Evolutionary conservation across 2,113 vertebrate species (phyloP).

Genomic region (Tichodroma muraria): DNA sequence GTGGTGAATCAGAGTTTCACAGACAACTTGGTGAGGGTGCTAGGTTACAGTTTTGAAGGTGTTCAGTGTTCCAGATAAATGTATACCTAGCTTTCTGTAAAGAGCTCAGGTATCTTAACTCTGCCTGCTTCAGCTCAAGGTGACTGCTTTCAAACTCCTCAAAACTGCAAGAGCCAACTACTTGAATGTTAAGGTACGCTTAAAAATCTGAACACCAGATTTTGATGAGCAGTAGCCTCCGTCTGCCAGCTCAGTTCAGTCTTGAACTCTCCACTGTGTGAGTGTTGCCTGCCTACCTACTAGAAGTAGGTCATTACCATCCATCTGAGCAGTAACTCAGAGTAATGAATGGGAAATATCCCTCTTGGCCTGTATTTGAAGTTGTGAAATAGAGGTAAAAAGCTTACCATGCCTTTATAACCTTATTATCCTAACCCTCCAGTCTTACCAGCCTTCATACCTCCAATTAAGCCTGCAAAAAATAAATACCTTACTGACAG

Average conservation of each 20-base stretch:
- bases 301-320: not conserved
- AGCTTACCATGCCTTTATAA: not conserved
- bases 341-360: not conserved
- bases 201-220: not conserved
- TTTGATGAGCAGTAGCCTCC: not conserved
- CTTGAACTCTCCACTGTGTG: not conserved
- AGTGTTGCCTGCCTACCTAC: not conserved
- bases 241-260: not conserved
- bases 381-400: not conserved
- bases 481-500: not conserved
- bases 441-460: not conserved
- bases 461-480: not conserved
- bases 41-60: not conserved
- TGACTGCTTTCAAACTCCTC: not conserved
- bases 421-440: not conserved
- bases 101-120: not conserved
- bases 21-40: not conserved
- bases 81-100: not conserved
- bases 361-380: not conserved
- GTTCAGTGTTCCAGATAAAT: not conserved
- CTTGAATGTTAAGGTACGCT: not conserved
- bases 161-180: not conserved
- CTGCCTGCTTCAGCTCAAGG: not conserved
- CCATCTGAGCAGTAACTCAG: not conserved
- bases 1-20: not conserved